Percentiles rank a stretch among this genome's conserved stretches.
Evolutionary conservation across 2,113 vertebrate genomes (phyloP).

Genomic region (Labrus mixtus): DNA sequence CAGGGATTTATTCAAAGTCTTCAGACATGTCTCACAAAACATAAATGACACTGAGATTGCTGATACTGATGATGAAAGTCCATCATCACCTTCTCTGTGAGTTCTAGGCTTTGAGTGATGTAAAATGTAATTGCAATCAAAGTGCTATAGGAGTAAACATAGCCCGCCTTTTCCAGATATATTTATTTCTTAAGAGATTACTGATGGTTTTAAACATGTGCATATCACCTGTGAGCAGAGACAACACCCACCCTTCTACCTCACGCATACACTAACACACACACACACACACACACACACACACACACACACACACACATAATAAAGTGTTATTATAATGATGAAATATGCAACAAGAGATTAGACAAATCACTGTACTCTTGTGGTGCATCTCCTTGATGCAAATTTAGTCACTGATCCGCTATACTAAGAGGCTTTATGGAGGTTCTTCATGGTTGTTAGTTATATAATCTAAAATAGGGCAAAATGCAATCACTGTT

Average conservation of each 20-base stretch:
- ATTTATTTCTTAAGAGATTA: constrained; percentile 55
- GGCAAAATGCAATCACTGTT: constrained; percentile 81
- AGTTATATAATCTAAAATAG: constrained; percentile 85
- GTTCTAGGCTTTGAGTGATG: constrained; percentile 66
- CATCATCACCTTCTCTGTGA: constrained; percentile 69
- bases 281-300: constrained; percentile 14
- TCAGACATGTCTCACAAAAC: constrained; percentile 79
- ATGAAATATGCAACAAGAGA: constrained; percentile 86
- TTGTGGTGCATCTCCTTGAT: constrained; percentile 78
- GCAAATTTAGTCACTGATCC: constrained; percentile 85
- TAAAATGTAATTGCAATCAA: constrained; percentile 78
- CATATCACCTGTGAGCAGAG: constrained; percentile 64
- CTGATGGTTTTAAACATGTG: constrained; percentile 43
- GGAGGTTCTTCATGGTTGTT: constrained; percentile 84
- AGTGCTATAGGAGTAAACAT: constrained; percentile 69
- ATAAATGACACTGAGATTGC: constrained; percentile 78
- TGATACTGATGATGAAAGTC: constrained; percentile 80
- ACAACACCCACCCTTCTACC: constrained; percentile 16
- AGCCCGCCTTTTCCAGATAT: constrained; percentile 48
- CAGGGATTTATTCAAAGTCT: constrained; percentile 82
- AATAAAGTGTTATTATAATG: constrained; percentile 71
- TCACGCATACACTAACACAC: background rate
- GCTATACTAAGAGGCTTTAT: constrained; percentile 86
- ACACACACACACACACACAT: constrained; percentile 27
- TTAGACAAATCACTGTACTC: constrained; percentile 84